A percentile compares a stretch with the other conserved stretches of the same genome.
phyloP scores from a whole-genome alignment of 1,140 invertebrate genomes.

The Propsilocerus akamusi region DNA sequence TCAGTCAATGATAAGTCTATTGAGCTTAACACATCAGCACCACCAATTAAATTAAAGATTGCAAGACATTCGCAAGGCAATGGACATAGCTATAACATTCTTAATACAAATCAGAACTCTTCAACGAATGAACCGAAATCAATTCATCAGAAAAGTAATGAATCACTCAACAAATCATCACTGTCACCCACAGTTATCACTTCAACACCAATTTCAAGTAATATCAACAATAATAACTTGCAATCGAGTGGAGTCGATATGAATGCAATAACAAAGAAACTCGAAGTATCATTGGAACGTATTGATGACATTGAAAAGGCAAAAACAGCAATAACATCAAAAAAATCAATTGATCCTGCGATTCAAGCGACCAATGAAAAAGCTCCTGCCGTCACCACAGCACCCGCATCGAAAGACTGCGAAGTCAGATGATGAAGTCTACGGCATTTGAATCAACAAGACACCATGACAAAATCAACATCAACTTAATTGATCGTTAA shows the following conservation, averaged over 20 bases:
- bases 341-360: neutral
- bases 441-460: neutral
- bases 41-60: neutral
- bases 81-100: neutral
- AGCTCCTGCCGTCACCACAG: neutral
- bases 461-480: too few species aligned
- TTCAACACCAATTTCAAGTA: neutral
- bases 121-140: neutral
- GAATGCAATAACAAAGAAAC: neutral
- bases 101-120: too few species aligned
- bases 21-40: neutral
- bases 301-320: neutral
- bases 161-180: neutral
- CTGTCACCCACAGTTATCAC: too few species aligned
- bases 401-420: neutral
- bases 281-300: neutral
- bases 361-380: too few species aligned
- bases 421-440: conserved; percentile 1
- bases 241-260: neutral
- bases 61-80: neutral
- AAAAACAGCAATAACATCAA: neutral
- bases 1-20: neutral
- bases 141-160: neutral
- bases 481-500: too few species aligned
- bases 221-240: neutral